phyloP scores from a whole-genome alignment of 2,113 vertebrate genomes.

The Theristicus caerulescens region DNA sequence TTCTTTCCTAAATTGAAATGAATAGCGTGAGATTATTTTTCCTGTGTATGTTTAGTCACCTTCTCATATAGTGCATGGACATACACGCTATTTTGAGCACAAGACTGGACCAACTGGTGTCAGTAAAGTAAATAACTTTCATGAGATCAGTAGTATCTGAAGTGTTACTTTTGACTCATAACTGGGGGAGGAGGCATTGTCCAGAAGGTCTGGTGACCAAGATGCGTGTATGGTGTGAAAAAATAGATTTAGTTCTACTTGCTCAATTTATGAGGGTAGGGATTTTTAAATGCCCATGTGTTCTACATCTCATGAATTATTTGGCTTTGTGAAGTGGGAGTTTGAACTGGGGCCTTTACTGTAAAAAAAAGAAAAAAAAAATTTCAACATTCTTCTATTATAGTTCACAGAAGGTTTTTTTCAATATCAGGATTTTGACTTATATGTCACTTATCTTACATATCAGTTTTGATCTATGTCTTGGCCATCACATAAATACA shows the following conservation, averaged over 20 bases:
- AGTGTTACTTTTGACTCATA: neutral
- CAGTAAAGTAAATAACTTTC: neutral
- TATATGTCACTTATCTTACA: neutral
- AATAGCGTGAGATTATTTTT: neutral
- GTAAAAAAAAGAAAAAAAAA: neutral
- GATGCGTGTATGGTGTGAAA: neutral
- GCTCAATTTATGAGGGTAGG: accelerated
- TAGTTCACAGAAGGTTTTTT: neutral
- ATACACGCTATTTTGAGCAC: neutral
- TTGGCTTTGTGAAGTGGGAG: neutral
- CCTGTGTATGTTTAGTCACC: neutral
- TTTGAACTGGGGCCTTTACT: neutral
- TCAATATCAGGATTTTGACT: neutral
- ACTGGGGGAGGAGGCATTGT: neutral
- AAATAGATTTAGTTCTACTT: neutral
- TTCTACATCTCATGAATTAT: neutral
- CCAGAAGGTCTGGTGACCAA: neutral
- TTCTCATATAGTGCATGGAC: neutral
- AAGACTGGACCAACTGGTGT: neutral
- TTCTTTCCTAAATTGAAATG: neutral
- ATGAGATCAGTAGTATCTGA: neutral
- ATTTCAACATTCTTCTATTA: neutral
- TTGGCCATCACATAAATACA: neutral
- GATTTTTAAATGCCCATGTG: neutral
- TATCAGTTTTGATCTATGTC: neutral